These are phyloP conservation scores for Tangara arthus DNA, from an alignment of 2,797 vertebrate genomes.

Conservation along the genomic window DNA sequence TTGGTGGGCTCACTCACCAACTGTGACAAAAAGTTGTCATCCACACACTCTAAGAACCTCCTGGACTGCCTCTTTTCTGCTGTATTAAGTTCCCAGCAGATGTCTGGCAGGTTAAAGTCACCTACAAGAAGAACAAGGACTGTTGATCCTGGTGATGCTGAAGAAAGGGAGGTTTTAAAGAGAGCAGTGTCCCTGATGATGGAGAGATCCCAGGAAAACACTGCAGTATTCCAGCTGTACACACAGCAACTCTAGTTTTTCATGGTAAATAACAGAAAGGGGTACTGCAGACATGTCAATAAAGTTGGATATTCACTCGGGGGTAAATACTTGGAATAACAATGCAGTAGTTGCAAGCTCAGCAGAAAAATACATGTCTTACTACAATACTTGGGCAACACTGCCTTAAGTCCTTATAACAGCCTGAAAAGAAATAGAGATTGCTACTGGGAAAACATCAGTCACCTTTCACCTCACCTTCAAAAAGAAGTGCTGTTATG, in stretches of 20 bases:
- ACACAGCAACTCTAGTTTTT: not conserved
- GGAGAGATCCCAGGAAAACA: not conserved
- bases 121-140: not conserved
- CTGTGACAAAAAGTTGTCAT: not conserved
- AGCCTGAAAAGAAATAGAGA: not conserved
- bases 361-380: not conserved
- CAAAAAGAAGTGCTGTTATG: not conserved
- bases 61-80: not conserved
- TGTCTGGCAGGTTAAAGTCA: not conserved
- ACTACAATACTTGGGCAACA: not conserved
- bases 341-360: not conserved
- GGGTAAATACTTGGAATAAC: not conserved
- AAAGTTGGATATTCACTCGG: not conserved
- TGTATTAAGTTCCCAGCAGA: not conserved
- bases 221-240: rapidly evolving
- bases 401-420: not conserved
- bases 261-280: not conserved
- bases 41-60: not conserved
- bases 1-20: not conserved
- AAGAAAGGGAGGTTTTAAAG: not conserved
- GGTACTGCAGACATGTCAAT: rapidly evolving
- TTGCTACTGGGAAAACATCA: not conserved
- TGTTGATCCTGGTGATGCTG: not conserved
- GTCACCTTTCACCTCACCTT: not conserved
- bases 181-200: not conserved